Evolutionary conservation across 2,113 vertebrate species (phyloP), one percentile per base, ranked within the genome.

Genomic region (Sardina pilchardus): DNA sequence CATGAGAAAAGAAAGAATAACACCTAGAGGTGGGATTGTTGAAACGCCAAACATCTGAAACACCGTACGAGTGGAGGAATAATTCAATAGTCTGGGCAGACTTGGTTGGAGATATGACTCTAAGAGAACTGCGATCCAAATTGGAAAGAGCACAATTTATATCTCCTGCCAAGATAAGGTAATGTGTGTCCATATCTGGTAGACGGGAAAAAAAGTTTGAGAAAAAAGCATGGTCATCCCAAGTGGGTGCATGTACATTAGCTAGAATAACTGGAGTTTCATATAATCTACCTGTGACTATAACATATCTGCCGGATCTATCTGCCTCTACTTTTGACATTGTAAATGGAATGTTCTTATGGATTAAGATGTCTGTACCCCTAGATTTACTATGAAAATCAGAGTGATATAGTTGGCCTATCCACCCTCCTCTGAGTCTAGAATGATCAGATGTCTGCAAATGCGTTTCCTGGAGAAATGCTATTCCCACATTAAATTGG

Each of bases 321-420:
- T 44, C 44, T 83, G 84, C 75, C 53, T 89, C 84, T 39, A 63
- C 83, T 36, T 84, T 87, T 39, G 53, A 84, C 83, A 87, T 84
- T 36, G 75, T 44, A 82, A 89, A 84, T 85, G 86, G 78, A 14
- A 84, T 84, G 4, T 43, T 56, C 56, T 82, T 85, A 8, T 67
- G 26, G 81, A 59, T 81, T 81, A 85, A 24, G 19, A 59, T 82
- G 6, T 9, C 53, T 16, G 81, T 82, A 1, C 85, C 50, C 21
- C 50, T 26, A 42, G 50, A 59, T 83, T 83, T 83, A 24, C 19
- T 82, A 2, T 67, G 9, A 26, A 85, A 85, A 26, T 42, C 59
- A 56, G 24, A 81, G 50, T 45, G 48, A 26, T 85, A 39, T 56
- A n/a, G 4, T 34, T 82, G 80, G 45, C 42, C n/a, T n/a, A 67